These are phyloP conservation scores for Bombus picipes DNA, from an alignment of 1,140 invertebrate species.

Conservation along the genomic window DNA sequence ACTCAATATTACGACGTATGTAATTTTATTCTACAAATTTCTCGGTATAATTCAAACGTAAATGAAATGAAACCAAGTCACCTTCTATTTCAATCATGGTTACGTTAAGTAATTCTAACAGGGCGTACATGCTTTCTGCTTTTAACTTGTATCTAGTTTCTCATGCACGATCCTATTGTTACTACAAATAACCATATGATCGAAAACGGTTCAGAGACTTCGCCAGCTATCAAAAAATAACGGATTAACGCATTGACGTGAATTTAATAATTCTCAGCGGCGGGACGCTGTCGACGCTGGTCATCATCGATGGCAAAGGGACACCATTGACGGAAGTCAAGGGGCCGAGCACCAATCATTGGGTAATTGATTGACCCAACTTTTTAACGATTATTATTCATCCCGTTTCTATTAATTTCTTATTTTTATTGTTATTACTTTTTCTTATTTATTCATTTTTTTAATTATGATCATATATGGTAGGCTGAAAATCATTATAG, in stretches of 20 bases:
- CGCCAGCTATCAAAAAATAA: neutral
- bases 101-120: conserved; percentile 23
- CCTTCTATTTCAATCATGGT: neutral
- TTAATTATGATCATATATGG: rapidly evolving
- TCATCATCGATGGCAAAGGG: conserved; percentile 89
- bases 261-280: conserved; percentile 85
- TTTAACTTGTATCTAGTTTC: neutral
- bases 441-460: neutral
- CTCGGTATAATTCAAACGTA: neutral
- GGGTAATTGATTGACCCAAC: conserved; percentile 82
- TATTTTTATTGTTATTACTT: neutral
- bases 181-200: neutral
- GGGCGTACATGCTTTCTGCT: neutral
- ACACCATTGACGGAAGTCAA: conserved; percentile 85
- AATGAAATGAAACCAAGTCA: neutral
- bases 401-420: neutral
- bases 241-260: neutral
- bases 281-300: conserved; percentile 90
- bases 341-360: conserved; percentile 92
- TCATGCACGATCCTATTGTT: neutral
- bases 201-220: neutral
- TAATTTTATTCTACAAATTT: neutral
- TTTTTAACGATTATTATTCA: neutral
- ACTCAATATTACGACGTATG: neutral
- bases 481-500: too few relatives aligned